Conservation (phyloP, 2,888 invertebrate genomes). For the Heliconius ismenius region DNA sequence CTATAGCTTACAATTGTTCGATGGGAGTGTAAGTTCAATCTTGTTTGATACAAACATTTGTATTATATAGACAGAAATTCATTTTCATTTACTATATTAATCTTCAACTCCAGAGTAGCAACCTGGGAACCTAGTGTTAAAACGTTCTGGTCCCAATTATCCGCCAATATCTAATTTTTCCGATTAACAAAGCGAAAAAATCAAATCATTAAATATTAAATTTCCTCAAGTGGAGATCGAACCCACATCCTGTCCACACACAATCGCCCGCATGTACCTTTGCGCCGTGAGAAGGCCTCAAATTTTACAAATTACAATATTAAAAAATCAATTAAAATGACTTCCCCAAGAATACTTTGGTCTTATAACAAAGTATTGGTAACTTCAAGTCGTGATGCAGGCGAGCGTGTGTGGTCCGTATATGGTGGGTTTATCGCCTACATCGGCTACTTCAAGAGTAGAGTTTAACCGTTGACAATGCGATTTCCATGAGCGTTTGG, state of each 20-base stretch:
- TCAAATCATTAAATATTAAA: not conserved
- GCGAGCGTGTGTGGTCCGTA: constrained; percentile 46
- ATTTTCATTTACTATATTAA: no score
- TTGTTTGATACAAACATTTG: no score
- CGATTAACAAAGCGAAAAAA: not conserved
- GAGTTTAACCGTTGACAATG: constrained; percentile 44
- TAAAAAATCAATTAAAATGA: not conserved
- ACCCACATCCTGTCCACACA: not conserved
- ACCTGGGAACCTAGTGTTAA: not conserved
- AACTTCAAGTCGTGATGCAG: constrained; percentile 39
- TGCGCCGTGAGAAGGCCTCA: not conserved
- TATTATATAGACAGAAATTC: no score
- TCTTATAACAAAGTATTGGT: constrained; percentile 25
- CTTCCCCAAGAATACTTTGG: not conserved
- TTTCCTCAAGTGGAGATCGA: no score
- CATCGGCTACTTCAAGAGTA: constrained; percentile 45
- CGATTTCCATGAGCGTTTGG: constrained; percentile 45
- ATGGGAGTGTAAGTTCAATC: no score
- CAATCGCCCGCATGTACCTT: not conserved
- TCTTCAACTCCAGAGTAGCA: not conserved
- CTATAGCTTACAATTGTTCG: no score
- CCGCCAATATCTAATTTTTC: no score
- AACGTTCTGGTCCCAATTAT: no score
- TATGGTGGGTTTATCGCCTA: constrained; percentile 44
- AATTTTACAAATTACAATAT: not conserved